Evolutionary conservation across 2,888 invertebrate genomes (phyloP).

Genomic region (Stegophylla sp.): DNA sequence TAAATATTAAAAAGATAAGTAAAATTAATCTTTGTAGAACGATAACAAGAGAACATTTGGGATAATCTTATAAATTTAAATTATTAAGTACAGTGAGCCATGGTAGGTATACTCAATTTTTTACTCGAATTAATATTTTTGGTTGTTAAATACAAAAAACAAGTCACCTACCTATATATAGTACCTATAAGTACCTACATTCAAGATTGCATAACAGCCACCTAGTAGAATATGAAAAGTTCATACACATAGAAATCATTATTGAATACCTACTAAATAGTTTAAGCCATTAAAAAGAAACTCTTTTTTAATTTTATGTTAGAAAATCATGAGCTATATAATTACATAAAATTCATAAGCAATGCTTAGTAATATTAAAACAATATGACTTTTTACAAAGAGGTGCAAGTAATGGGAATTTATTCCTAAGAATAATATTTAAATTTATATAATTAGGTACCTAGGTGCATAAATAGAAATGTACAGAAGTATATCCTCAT

Average conservation of each 20-base stretch:
- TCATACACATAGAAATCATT: not conserved
- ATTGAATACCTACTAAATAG: constrained; percentile 14
- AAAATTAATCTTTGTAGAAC: too few relatives aligned
- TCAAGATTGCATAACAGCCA: constrained; percentile 17
- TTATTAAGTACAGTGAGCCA: too few relatives aligned
- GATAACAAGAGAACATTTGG: too few relatives aligned
- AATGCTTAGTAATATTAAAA: not conserved
- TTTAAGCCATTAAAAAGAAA: not conserved
- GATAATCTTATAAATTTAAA: too few relatives aligned
- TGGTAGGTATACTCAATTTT: too few relatives aligned
- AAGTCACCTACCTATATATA: not conserved
- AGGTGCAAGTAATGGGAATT: not conserved
- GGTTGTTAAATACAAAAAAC: too few relatives aligned
- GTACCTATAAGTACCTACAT: too few relatives aligned
- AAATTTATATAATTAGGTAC: too few relatives aligned
- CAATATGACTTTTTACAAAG: not conserved
- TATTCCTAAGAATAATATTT: not conserved
- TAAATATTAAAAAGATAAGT: too few relatives aligned
- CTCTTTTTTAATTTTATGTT: constrained; percentile 8
- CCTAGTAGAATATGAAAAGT: not conserved
- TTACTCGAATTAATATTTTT: too few relatives aligned
- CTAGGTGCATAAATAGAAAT: too few relatives aligned
- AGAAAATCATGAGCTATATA: constrained; percentile 12
- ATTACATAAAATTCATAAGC: not conserved
- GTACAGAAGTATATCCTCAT: too few relatives aligned